Percentiles rank a stretch among this genome's conserved stretches.
Evolutionary conservation across 2,113 vertebrate species (phyloP).

Genomic region (Atractosteus spatula): DNA sequence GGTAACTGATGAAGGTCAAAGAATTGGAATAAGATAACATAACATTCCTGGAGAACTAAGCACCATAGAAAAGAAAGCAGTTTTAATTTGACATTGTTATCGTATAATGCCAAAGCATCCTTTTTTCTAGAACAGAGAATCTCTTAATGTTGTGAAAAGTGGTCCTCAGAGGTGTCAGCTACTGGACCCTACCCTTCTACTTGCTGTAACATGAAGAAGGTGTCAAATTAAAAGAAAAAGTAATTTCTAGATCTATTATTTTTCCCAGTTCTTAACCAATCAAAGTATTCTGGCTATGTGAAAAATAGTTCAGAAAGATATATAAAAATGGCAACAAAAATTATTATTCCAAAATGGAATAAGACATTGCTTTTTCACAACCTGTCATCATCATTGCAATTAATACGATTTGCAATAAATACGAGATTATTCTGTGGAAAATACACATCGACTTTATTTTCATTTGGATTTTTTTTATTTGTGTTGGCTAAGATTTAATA

Average conservation of each 20-base stretch:
- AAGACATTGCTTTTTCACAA: no score
- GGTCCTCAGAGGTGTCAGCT: not conserved
- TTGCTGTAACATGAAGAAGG: not conserved
- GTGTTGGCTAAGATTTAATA: no score
- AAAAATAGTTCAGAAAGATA: constrained; percentile 25
- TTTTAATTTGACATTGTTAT: not conserved
- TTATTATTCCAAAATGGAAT: no score
- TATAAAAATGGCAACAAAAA: not conserved
- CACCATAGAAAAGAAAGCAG: not conserved
- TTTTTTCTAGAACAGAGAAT: no score
- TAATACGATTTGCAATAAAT: no score
- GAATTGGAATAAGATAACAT: not conserved
- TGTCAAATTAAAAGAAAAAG: not conserved
- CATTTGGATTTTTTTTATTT: no score
- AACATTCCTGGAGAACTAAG: not conserved
- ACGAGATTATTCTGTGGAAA: no score
- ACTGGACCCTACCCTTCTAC: not conserved
- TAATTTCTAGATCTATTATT: constrained; percentile 17
- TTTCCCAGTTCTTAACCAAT: constrained; percentile 47
- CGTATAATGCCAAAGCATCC: no score
- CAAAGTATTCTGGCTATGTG: constrained; percentile 33
- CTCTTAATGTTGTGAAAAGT: not conserved
- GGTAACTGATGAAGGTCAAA: not conserved
- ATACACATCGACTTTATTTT: no score
- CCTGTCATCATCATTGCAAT: no score